Base-by-base conservation (phyloP, 2,797 vertebrate species). In the Spinus olivaceus region DNA sequence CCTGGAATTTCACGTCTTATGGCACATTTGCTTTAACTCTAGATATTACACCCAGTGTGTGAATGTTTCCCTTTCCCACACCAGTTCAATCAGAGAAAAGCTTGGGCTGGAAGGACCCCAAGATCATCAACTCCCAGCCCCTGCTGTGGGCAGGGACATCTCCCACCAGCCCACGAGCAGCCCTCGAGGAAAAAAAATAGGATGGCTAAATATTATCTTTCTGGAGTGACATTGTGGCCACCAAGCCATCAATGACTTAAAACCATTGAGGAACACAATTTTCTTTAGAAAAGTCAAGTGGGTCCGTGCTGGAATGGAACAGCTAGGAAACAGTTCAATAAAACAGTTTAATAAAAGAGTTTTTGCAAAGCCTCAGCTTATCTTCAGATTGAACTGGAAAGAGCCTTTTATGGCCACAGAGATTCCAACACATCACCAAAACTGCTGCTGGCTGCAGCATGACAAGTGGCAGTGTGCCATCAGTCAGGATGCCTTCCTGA, bases 381-480 rank as follows among this genome's bases (percentile, higher is more conserved):
- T 51, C 73, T 95, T 85, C 64, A 79, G 41, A 70, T 66, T 84
- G 87, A 84, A 90, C 42, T 66, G 66, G 44, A 83, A 81, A 81
- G 66, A 94, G 54, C 49, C 49, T 73, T 80, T 91, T 86, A 90
- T 21, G 64, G 82, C 39, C 66, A 85, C 14, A 8, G 28, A 65
- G 72, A 27, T 51, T 59, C 35, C 65, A 88, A 60, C 7, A 4
- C 50, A 87, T 81, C 88, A 88, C 57, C 79, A 46, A 79, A 96
- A 96, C 85, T 95, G 92, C 83, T 78, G 85, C 72, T 95, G 46
- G 19, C 69, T 18, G 79, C 70, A 93, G 83, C 81, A 88, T 80
- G 93, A 92, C 46, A 76, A 95, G n/a, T n/a, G n/a, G 84, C 92
- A 70, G 28, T 88, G 72, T 85, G 82, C 79, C 73, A 92, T 94